Conservation (phyloP, 2,113 vertebrate genomes). For the Symphodus melops region DNA sequence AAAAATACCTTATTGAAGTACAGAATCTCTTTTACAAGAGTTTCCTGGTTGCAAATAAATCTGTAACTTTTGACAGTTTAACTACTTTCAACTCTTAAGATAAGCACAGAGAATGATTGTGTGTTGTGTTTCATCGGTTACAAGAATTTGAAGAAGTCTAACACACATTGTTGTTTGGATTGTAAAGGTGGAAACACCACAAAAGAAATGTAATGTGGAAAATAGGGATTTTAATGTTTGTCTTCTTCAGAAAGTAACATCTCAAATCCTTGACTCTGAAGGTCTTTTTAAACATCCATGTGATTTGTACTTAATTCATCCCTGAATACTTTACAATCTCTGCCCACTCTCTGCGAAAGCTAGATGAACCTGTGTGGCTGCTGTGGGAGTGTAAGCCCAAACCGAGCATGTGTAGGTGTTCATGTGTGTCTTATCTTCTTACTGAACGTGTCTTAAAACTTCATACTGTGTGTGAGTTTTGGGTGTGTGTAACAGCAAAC, state of each 20-base stretch:
- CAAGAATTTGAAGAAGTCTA: not conserved
- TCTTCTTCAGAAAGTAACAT: not conserved
- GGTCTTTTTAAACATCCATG: not conserved
- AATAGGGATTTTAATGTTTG: too few species aligned
- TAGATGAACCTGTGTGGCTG: slow-evolving; percentile 16
- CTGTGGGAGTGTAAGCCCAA: slow-evolving; percentile 16
- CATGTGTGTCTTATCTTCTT: slow-evolving; percentile 16
- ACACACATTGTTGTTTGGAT: not conserved
- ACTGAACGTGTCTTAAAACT: not conserved
- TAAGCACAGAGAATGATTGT: not conserved
- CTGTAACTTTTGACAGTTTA: too few species aligned
- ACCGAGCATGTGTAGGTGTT: slow-evolving; percentile 34
- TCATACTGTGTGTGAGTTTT: slow-evolving; percentile 16
- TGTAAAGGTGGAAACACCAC: not conserved
- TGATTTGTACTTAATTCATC: slow-evolving; percentile 10
- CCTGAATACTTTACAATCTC: slow-evolving; percentile 6
- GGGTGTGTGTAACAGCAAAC: slow-evolving; percentile 47
- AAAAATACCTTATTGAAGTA: too few species aligned
- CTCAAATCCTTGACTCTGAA: not conserved
- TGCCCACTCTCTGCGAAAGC: not conserved
- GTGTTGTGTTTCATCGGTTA: not conserved
- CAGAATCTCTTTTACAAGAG: too few species aligned
- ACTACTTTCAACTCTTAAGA: too few species aligned
- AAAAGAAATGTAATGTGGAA: not conserved
- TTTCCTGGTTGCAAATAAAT: too few species aligned